Percentiles rank a stretch among this genome's conserved stretches.
Evolutionary conservation across 2,797 vertebrate species (phyloP).

Genomic region (Arnoldichthys spilopterus): DNA sequence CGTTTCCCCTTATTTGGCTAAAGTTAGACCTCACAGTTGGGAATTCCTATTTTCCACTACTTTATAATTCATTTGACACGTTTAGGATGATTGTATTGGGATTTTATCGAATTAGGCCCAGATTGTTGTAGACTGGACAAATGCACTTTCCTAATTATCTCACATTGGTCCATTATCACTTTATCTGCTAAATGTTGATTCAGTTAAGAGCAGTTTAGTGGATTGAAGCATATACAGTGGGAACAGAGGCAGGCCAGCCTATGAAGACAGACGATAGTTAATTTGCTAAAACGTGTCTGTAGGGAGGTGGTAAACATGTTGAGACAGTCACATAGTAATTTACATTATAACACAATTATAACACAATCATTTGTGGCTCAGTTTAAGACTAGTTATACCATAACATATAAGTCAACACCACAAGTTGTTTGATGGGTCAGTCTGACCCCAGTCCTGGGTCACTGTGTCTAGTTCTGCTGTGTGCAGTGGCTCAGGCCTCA

Average conservation of each 20-base stretch:
- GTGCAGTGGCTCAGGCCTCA: slow-evolving; percentile 28
- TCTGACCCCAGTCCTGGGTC: slow-evolving; percentile 5
- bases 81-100: not conserved
- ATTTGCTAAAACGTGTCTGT: slow-evolving; percentile 7
- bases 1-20: slow-evolving; percentile 20
- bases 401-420: not conserved
- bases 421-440: not conserved
- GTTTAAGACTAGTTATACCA: not conserved
- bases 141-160: slow-evolving; percentile 26
- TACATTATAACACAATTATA: not conserved
- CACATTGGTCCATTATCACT: slow-evolving; percentile 14
- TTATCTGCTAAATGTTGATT: slow-evolving; percentile 33
- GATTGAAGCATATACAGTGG: not conserved
- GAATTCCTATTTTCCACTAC: not conserved
- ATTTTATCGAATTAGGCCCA: not conserved
- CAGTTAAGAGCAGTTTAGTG: slow-evolving; percentile 16
- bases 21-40: not conserved
- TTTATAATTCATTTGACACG: not conserved
- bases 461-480: not conserved
- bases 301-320: not conserved
- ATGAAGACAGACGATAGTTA: not conserved
- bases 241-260: not conserved
- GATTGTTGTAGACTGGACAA: slow-evolving; percentile 5
- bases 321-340: not conserved
- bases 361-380: not conserved